A percentile compares a stretch with the other conserved stretches of the same genome.
phyloP scores from a whole-genome alignment of 1,140 invertebrate genomes.

The Drosophila repletoides region DNA sequence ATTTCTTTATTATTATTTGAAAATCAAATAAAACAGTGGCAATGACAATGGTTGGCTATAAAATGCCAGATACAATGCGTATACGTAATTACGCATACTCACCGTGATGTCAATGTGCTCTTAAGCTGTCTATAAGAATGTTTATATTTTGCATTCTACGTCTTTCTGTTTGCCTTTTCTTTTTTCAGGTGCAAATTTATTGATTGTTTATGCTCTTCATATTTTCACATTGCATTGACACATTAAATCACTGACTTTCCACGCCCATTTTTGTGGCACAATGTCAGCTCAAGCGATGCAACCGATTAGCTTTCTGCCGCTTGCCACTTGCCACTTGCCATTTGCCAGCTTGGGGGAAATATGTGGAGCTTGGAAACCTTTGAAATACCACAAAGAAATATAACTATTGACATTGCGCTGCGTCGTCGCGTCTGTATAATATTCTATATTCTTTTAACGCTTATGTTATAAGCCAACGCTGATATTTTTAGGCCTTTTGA shows the following conservation, averaged over 20 bases:
- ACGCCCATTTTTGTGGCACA: slow-evolving; percentile 38
- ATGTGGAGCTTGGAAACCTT: slow-evolving; percentile 49
- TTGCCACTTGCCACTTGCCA: not conserved
- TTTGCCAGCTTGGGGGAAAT: not conserved
- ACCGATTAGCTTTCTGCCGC: too few species aligned
- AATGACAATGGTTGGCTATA: too few species aligned
- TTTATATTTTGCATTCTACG: slow-evolving; percentile 3
- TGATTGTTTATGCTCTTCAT: slow-evolving; percentile 24
- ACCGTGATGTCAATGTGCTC: slow-evolving; percentile 14
- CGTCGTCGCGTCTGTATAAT: slow-evolving; percentile 19
- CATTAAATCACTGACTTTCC: slow-evolving; percentile 49
- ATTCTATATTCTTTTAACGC: slow-evolving; percentile 42
- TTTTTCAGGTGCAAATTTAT: slow-evolving; percentile 19
- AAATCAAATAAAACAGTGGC: not conserved
- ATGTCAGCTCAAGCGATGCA: slow-evolving; percentile 38
- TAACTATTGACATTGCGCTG: slow-evolving; percentile 71
- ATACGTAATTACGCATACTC: slow-evolving; percentile 40
- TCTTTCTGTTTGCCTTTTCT: not conserved
- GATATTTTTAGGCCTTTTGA: slow-evolving; percentile 62
- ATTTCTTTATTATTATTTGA: too few species aligned
- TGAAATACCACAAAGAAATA: slow-evolving; percentile 45
- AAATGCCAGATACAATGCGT: slow-evolving; percentile 8
- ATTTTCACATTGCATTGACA: slow-evolving; percentile 60
- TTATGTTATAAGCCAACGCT: slow-evolving; percentile 66
- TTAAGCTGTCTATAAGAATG: not conserved